phyloP scores from a whole-genome alignment of 2,797 vertebrate genomes.

The Phoebastria nigripes region DNA sequence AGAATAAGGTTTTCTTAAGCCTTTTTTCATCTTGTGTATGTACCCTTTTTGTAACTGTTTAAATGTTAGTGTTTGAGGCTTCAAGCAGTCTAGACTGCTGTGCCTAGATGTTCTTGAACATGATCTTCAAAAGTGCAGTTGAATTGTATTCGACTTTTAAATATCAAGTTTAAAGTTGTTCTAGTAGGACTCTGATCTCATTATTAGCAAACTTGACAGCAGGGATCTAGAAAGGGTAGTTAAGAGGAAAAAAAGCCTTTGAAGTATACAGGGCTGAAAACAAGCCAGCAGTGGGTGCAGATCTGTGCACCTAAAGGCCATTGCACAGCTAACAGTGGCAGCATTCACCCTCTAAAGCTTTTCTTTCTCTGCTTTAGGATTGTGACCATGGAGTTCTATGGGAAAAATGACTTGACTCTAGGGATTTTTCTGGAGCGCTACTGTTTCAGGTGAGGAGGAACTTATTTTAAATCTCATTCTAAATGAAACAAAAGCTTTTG shows the following conservation, averaged over 20 bases:
- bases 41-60: background rate
- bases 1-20: background rate
- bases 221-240: background rate
- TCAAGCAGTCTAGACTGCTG: background rate
- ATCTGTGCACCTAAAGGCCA: background rate
- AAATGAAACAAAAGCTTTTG: background rate
- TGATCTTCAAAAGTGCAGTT: background rate
- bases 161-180: background rate
- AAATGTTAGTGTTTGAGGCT: background rate
- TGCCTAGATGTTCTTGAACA: background rate
- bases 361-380: constrained; percentile 81
- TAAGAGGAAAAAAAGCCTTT: background rate
- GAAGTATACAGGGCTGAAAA: background rate
- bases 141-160: background rate
- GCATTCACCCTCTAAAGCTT: background rate
- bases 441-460: constrained; percentile 88
- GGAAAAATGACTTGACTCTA: constrained; percentile 96
- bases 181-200: background rate
- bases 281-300: background rate
- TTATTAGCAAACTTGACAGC: background rate
- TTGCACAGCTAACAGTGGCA: background rate
- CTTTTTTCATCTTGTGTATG: background rate
- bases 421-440: constrained; percentile 97
- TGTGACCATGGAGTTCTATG: constrained; percentile 98
- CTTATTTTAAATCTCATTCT: background rate